Conservation (phyloP, 2,888 invertebrate species). For the Ormyrus nitidulus region DNA sequence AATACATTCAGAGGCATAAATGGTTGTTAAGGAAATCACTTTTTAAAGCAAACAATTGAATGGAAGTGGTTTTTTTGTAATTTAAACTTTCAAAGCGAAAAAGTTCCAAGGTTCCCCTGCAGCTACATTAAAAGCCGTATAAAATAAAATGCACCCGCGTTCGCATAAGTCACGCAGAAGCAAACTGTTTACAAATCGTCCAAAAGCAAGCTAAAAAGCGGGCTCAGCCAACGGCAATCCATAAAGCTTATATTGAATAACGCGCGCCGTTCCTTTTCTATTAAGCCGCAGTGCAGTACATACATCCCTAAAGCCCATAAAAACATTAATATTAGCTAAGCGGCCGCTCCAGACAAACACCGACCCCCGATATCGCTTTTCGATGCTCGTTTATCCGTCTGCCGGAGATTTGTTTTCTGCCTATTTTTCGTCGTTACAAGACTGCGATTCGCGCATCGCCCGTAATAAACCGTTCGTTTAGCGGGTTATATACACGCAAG, state of each 20-base stretch:
- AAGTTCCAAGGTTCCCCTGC: too few species aligned
- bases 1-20: too few species aligned
- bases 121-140: too few species aligned
- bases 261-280: background rate
- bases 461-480: conserved; percentile 43
- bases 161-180: too few species aligned
- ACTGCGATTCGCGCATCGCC: conserved; percentile 16
- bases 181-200: too few species aligned
- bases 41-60: too few species aligned
- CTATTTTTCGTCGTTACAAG: background rate
- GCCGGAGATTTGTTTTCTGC: background rate
- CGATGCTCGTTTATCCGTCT: conserved; percentile 39
- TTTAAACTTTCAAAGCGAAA: too few species aligned
- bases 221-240: background rate
- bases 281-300: background rate
- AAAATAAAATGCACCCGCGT: too few species aligned
- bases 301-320: background rate
- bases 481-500: background rate
- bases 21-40: too few species aligned
- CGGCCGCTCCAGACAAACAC: conserved; percentile 23
- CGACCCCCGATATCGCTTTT: conserved; percentile 21
- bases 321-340: conserved; percentile 37
- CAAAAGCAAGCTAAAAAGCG: too few species aligned
- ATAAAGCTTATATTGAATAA: conserved; percentile 13
- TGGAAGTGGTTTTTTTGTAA: too few species aligned